A percentile compares a stretch with the other conserved stretches of the same genome.
phyloP scores from a whole-genome alignment of 1,140 invertebrate genomes.

The Halesus radiatus region DNA sequence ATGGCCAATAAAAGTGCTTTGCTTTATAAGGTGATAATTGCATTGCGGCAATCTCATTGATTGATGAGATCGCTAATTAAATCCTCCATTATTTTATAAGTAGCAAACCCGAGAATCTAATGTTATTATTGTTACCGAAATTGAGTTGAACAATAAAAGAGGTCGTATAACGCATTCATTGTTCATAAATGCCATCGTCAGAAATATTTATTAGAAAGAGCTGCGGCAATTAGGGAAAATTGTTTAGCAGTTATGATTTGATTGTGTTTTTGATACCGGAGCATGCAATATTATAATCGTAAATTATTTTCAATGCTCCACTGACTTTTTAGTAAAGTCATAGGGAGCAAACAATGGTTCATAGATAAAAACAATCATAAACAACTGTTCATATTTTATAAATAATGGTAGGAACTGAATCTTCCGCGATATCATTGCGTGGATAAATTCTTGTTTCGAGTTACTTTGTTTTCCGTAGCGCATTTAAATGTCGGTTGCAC shows the following conservation, averaged over 20 bases:
- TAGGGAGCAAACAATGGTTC: no score
- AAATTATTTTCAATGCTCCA: no score
- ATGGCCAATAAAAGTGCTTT: constrained; percentile 36
- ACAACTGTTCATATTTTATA: no score
- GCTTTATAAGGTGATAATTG: constrained; percentile 40
- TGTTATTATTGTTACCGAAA: neutral
- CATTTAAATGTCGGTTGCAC: no score
- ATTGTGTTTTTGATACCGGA: neutral
- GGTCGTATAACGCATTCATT: neutral
- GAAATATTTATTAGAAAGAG: constrained; percentile 1
- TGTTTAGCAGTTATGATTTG: neutral
- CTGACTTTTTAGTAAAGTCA: no score
- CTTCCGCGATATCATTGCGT: no score
- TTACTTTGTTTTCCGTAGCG: no score
- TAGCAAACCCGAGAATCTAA: constrained; percentile 5
- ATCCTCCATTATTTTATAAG: constrained; percentile 3
- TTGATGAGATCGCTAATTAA: constrained; percentile 36
- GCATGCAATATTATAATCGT: no score
- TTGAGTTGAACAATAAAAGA: neutral
- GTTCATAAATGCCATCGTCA: constrained; percentile 2
- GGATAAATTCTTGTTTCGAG: no score
- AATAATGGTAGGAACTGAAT: no score
- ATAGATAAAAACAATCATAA: no score
- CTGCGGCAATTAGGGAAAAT: neutral
- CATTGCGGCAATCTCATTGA: constrained; percentile 36